Base-by-base conservation (phyloP, 2,888 invertebrate species). In the Syrista parreyssii region DNA sequence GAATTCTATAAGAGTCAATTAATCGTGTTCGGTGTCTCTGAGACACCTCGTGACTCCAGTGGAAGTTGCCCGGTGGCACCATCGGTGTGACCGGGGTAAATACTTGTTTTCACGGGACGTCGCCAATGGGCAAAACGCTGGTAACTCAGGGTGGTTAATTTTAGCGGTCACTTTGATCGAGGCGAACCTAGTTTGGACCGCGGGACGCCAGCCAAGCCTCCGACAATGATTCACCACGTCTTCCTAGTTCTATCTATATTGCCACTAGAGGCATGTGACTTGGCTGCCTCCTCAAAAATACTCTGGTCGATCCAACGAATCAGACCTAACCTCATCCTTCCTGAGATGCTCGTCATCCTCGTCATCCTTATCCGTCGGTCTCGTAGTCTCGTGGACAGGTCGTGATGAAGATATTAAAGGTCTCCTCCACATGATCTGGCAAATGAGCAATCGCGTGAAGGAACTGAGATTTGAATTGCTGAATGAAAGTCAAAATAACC, bases 181-280 rank as follows among this genome's bases (percentile, higher is more conserved):
- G 78, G 82, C 88, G 83, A 85, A 84, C 89, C 89, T 88, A 89
- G 87, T 89, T 90, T 90, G 88, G 89, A 86, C 81, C 85, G 83
- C 83, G 89, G 88, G 88, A 87, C 84, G 82, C 78, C 83, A 81
- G 89, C 89, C 90, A 89, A 89, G 83, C 68, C 82, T 84, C 86
- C 84, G 84, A 84, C 85, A 87, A 84, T 89, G 89, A 89, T 88
- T 89, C 89, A 89, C 83, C 84, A 75, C 81, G 84, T 86, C 89
- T 89, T 88, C 87, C 88, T 88, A 86, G 86, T 89, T 88, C 87
- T 88, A 88, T 86, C 82, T 88, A 87, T 89, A 86, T 84, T 85
- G 79, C 23, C 23, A 78, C 75, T 79, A 79, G 78, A 84, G 83
- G 82, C 86, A 87, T 84, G 84, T 83, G 84, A 84, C 81, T 85